Percentiles rank a stretch among this genome's conserved stretches.
phyloP scores from a whole-genome alignment of 1,140 invertebrate genomes.

The Drosophila parabipectinata region DNA sequence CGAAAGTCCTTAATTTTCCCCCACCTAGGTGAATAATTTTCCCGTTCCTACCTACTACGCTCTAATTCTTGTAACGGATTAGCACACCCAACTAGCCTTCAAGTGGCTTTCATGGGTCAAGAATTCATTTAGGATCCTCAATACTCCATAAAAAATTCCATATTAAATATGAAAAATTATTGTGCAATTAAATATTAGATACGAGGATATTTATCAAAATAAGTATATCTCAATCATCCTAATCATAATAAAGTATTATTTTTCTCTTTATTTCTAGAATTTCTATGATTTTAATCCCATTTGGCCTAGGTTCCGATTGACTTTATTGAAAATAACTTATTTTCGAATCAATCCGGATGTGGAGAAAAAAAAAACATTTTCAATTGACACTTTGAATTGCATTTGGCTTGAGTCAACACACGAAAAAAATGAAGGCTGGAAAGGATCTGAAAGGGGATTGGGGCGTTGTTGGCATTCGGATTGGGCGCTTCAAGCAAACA shows the following conservation, averaged over 20 bases:
- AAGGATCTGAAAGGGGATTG: conserved; percentile 8
- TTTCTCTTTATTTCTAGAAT: background rate
- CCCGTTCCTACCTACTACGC: background rate
- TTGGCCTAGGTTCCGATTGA: conserved; percentile 1
- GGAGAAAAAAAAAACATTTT: conserved; percentile 44
- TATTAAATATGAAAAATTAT: too few relatives aligned
- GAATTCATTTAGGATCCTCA: too few relatives aligned
- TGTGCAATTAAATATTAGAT: too few relatives aligned
- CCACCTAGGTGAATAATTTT: conserved; percentile 10
- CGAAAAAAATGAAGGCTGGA: background rate
- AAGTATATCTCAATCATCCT: too few relatives aligned
- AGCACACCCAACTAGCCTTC: background rate
- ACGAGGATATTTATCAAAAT: too few relatives aligned
- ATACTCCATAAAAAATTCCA: too few relatives aligned
- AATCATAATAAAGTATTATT: background rate
- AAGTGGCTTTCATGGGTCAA: too few relatives aligned
- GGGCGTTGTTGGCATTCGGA: conserved; percentile 59
- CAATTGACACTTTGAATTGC: conserved; percentile 66
- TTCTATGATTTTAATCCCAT: background rate
- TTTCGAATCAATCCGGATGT: conserved; percentile 35
- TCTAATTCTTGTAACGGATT: background rate
- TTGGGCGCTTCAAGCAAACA: conserved; percentile 58
- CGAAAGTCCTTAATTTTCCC: conserved; percentile 49
- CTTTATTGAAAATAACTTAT: background rate
- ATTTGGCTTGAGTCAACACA: conserved; percentile 55